Base-by-base conservation (phyloP, 2,113 vertebrate genomes). In the Copsychus sechellarum region DNA sequence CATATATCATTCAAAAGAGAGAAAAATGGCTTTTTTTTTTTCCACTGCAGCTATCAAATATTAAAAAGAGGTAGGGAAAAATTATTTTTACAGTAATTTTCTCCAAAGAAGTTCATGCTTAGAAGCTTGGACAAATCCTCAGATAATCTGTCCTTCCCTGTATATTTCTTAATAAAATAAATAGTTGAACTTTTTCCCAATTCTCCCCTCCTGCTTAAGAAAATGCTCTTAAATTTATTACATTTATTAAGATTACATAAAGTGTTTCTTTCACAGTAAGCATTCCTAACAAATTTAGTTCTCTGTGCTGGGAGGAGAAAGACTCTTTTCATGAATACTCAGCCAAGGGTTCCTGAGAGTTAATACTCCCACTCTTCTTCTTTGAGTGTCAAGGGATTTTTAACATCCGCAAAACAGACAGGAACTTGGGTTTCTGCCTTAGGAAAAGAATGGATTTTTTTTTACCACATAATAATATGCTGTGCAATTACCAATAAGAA, bases 301-400 rank as follows among this genome's bases (percentile, higher is more conserved):
- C 95, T 90, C 69, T 88, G 88, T 96, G 94, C 69, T 87, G 47
- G 94, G 97, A 98, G 95, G 96, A 97, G 96, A 98, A 97, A 97
- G 91, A 85, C 88, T 98, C 96, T 97, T 96, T 96, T 98, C 97
- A 97, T 96, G 96, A 96, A 77, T 97, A 95, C 87, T 97, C 93
- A 95, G 98, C 97, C 98, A 98, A 95, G 57, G 85, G 94, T 97
- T 98, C 95, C 97, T 97, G 96, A 96, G 96, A 98, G 95, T 97
- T 98, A 98, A 98, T 98, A 98, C 97, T 98, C 98, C 98, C 97
- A 98, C 98, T 98, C 98, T 97, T 98, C 97, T 98, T 98, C 96
- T 93, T 96, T 97, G 96, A 97, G 97, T 97, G 97, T 98, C 98
- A 97, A 96, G 98, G 98, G 98, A 98, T 98, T 98, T 97, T 97